A percentile compares a stretch with the other conserved stretches of the same genome.
phyloP scores from a whole-genome alignment of 2,888 invertebrate genomes.

The Diploptera punctata region DNA sequence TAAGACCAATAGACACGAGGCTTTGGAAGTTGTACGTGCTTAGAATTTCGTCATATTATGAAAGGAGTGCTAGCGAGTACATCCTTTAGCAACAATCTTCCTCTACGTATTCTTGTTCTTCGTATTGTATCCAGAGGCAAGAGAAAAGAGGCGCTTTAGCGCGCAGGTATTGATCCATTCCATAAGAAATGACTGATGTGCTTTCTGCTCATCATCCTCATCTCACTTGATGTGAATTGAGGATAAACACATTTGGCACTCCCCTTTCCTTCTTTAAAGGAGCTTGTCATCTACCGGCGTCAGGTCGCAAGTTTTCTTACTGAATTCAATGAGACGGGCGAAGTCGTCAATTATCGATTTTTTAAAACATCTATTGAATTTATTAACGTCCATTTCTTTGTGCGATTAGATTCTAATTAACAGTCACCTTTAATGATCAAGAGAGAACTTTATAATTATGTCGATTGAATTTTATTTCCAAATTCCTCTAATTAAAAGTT shows the following conservation, averaged over 20 bases:
- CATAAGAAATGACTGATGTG: slow-evolving; percentile 10
- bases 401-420: too few species aligned
- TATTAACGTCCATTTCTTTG: too few species aligned
- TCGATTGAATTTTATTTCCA: too few species aligned
- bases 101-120: background rate
- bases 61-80: background rate
- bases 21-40: background rate
- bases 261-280: background rate
- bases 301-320: background rate
- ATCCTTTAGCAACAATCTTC: background rate
- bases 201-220: background rate
- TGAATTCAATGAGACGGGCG: too few species aligned
- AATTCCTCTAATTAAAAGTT: too few species aligned
- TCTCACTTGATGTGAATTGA: slow-evolving; percentile 6
- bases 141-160: too few species aligned
- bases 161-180: slow-evolving; percentile 3
- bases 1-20: background rate
- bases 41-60: background rate
- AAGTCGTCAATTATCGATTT: too few species aligned
- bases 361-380: too few species aligned
- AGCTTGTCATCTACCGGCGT: background rate
- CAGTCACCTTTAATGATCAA: too few species aligned
- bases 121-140: background rate
- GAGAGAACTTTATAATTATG: too few species aligned
- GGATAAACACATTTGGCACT: slow-evolving; percentile 9